Evolutionary conservation across 2,888 invertebrate genomes (phyloP).

Genomic region (Plebejus anna): DNA sequence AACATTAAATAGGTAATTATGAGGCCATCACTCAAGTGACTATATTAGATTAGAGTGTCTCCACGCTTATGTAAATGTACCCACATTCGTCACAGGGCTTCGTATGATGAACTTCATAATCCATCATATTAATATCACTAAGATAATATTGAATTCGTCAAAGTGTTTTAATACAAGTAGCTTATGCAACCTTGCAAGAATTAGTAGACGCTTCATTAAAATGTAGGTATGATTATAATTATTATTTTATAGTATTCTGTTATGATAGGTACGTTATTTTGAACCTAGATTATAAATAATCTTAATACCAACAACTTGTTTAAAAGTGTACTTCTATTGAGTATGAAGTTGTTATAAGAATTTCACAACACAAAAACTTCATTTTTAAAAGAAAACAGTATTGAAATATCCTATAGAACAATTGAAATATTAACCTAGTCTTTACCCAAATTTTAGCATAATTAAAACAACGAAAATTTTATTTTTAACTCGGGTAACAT

Average conservation of each 20-base stretch:
- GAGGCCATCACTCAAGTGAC: slow-evolving; percentile 40
- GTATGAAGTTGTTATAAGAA: no score
- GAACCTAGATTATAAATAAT: background rate
- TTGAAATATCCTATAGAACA: background rate
- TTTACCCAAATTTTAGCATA: background rate
- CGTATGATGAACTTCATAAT: slow-evolving; percentile 8
- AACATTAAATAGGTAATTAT: slow-evolving; percentile 37
- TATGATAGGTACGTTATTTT: background rate
- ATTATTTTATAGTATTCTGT: no score
- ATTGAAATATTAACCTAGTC: background rate
- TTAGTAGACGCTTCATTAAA: background rate
- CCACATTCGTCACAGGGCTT: slow-evolving; percentile 7
- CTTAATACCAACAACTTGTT: background rate
- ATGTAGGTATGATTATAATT: no score
- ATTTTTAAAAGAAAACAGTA: no score
- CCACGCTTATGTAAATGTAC: slow-evolving; percentile 57
- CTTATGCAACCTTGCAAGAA: background rate
- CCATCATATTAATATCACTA: slow-evolving; percentile 20
- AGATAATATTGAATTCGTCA: background rate
- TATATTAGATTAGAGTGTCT: slow-evolving; percentile 44
- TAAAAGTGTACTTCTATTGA: no score
- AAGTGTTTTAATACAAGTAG: no score
- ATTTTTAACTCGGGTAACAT: background rate
- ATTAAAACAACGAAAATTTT: slow-evolving; percentile 10
- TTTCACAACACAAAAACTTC: no score